Conservation (phyloP, 2,797 vertebrate genomes). For the Myotis pilosus region DNA sequence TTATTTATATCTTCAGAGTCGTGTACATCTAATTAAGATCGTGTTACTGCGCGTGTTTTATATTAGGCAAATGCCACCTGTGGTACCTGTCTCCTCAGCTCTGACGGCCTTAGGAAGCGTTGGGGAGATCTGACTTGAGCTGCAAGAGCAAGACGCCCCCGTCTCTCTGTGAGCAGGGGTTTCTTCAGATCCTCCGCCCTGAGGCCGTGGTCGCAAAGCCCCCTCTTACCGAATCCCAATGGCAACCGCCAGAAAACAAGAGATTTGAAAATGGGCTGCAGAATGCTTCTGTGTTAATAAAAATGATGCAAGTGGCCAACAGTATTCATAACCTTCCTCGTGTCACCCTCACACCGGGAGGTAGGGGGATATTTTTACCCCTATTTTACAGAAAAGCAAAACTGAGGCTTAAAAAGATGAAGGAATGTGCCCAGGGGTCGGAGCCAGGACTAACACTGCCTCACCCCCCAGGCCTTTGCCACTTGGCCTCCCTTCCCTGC, state of each 20-base stretch:
- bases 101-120: constrained; percentile 68
- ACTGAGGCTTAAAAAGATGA: background rate
- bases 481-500: background rate
- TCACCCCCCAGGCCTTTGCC: background rate
- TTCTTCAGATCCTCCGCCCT: background rate
- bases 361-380: background rate
- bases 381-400: background rate
- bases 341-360: background rate
- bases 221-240: constrained; percentile 8
- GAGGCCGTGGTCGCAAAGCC: background rate
- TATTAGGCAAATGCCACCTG: constrained; percentile 71
- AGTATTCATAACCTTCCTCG: too few species aligned
- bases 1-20: constrained; percentile 83
- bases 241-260: background rate
- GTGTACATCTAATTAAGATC: constrained; percentile 79
- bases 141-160: background rate
- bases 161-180: constrained; percentile 13
- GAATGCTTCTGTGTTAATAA: background rate
- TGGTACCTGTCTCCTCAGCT: constrained; percentile 74
- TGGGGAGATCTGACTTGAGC: constrained; percentile 46
- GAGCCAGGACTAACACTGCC: background rate
- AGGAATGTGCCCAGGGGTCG: background rate
- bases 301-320: background rate
- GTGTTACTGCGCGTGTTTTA: constrained; percentile 77
- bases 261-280: background rate